A percentile compares a stretch with the other conserved stretches of the same genome.
Conservation (phyloP, 2,797 vertebrate species). For the Pseudochirops cupreus region DNA sequence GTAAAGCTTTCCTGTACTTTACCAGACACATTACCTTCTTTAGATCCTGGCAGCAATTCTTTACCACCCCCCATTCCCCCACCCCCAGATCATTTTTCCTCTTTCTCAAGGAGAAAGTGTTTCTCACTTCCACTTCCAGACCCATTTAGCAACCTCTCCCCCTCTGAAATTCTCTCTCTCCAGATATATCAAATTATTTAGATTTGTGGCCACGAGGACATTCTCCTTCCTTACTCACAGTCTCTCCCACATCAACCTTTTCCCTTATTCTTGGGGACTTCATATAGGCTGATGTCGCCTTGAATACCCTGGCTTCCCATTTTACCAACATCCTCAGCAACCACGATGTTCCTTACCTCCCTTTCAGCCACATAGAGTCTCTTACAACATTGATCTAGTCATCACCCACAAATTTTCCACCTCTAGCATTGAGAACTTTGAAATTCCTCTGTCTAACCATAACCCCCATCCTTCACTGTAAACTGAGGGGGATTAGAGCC, state of each 20-base stretch:
- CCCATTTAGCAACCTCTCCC: not conserved
- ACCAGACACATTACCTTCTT: not conserved
- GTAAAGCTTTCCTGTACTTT: not conserved
- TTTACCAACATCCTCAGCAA: not conserved
- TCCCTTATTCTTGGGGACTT: not conserved
- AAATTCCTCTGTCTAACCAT: not conserved
- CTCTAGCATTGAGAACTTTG: not conserved
- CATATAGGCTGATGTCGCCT: not conserved
- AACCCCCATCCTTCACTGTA: not conserved
- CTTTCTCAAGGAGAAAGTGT: not conserved
- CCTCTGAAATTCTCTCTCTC: not conserved
- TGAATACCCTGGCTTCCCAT: not conserved
- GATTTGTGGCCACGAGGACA: not conserved
- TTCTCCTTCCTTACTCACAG: not conserved
- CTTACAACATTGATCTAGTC: not conserved
- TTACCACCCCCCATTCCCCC: not conserved
- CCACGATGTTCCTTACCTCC: not conserved
- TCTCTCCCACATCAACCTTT: not conserved
- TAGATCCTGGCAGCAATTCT: not conserved
- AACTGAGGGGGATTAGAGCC: not conserved
- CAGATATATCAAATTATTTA: not conserved
- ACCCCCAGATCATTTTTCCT: not conserved
- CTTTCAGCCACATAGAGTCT: not conserved
- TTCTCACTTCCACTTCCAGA: not conserved
- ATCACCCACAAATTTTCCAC: not conserved